Base-by-base conservation (phyloP, 2,888 invertebrate species). In the Crocallis elinguaria region DNA sequence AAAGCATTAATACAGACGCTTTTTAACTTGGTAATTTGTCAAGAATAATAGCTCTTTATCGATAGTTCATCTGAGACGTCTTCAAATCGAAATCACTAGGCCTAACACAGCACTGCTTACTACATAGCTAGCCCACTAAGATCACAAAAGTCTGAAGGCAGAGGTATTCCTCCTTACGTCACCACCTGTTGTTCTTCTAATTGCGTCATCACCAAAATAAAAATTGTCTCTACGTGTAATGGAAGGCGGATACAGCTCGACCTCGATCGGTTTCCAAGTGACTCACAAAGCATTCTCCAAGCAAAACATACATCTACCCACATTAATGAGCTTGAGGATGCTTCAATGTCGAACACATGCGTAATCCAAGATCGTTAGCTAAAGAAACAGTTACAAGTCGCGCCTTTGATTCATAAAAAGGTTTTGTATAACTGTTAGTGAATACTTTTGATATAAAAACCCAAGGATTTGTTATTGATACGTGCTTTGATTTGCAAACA, bases 201-300 rank as follows among this genome's bases (percentile, higher is more conserved):
- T 78, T 68, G 63, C 71, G 75, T 71, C 73, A 79, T 67, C 60
- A 51, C 65, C 67, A 60, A 63, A 64, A 66, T 21, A 30, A 41
- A 35, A 63, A 42, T 50, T 25, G 62, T 60, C 62, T 62, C 50
- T 46, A 51, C 60, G 60, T 67, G 67, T 60, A 67, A 49, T 57
- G 62, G 65, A 73, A 85, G 77, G 76, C 86, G 87, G 86, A 86
- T 87, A 69, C 71, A 53, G 66, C 65, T 64, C 65, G 84, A 70
- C 89, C 88, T 88, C 86, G 76, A 72, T 72, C 68, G 71, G 73
- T 81, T 84, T 77, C 72, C 72, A 75, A 73, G 62, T 87, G 85
- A 87, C 61, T 88, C 88, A 88, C 21, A 42, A 21, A 74, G 44
- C 41, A 27, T 46, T 42, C 29, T 48, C 25, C 11, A 16, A 37